Base-by-base conservation (phyloP, 2,797 vertebrate genomes). In the Takifugu ocellatus region DNA sequence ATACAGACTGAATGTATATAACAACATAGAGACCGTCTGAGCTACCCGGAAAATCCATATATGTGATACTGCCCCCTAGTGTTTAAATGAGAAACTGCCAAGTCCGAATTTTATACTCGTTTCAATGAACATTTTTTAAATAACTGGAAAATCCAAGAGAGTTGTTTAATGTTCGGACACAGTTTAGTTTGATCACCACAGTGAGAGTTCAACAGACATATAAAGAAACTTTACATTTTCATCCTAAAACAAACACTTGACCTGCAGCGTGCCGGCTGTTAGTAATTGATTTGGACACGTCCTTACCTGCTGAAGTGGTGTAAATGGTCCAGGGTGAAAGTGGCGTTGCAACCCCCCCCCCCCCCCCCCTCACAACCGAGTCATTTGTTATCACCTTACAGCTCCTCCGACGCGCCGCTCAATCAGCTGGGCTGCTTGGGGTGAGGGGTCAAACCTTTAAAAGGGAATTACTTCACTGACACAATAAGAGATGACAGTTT, bases 401-500 rank as follows among this genome's bases (percentile, higher is more conserved):
- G 68, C 58, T 74, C 54, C 71, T 55, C 66, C 68, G 26, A 54
- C 72, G 81, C 75, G n/a, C 65, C 51, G 70, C 61, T 63, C 77
- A 85, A 88, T 85, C 73, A 84, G 77, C 83, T 67, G 54, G 79
- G 77, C 67, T 77, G 59, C 75, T 67, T 25, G 7, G 61, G 87
- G 88, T 86, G 64, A 89, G 67, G 66, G 87, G 90, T 88, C 82
- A 84, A 66, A 72, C 78, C 82, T 87, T 90, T 89, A 91, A 90
- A 88, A 84, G 82, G 79, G 87, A 89, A 92, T 92, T 92, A 91
- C 89, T 91, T 90, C 87, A 92, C 72, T 90, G 90, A 90, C 90
- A 90, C 88, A 91, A 92, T 89, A 89, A 91, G 87, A 89, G 78
- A 83, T 88, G 89, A 86, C 89, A 90, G 84, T 90, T 92, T 90